These are phyloP conservation scores for Ailuropoda melanoleuca DNA, from an alignment of 2,113 vertebrate genomes.

Conservation along the genomic window DNA sequence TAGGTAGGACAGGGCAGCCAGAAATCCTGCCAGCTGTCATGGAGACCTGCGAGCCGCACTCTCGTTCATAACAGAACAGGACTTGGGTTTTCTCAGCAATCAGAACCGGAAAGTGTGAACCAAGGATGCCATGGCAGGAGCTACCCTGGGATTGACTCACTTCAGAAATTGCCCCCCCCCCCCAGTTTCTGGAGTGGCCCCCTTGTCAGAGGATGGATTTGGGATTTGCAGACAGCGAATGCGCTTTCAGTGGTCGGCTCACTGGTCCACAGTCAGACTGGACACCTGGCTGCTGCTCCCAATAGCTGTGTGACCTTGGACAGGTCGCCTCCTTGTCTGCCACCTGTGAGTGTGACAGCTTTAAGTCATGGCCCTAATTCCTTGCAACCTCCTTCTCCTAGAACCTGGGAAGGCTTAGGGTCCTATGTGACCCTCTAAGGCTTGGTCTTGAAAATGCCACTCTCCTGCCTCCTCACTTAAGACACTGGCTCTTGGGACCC, in stretches of 20 bases:
- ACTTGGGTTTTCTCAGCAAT: not conserved
- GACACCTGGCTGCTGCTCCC: too few relatives aligned
- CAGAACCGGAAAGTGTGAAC: too few relatives aligned
- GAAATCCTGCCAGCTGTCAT: fast-evolving
- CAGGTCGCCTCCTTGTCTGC: not conserved
- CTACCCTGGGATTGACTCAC: not conserved
- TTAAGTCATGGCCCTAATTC: not conserved
- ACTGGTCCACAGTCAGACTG: not conserved
- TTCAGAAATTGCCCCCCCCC: not conserved
- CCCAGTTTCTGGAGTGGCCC: not conserved
- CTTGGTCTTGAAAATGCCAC: too few relatives aligned
- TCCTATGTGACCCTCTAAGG: not conserved
- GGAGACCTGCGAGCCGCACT: not conserved
- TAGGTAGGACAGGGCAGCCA: too few relatives aligned
- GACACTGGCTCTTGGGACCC: not conserved
- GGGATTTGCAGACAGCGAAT: not conserved
- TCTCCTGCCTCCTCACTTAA: fast-evolving
- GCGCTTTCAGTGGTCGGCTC: fast-evolving
- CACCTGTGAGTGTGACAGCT: not conserved
- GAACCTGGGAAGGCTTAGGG: not conserved
- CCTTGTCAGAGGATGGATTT: not conserved
- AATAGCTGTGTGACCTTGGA: not conserved
- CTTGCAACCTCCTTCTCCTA: not conserved
- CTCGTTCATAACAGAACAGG: too few relatives aligned
- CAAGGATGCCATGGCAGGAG: too few relatives aligned